phyloP scores from a whole-genome alignment of 1,140 invertebrate species.

The Stenopsyche tienmushanensis region DNA sequence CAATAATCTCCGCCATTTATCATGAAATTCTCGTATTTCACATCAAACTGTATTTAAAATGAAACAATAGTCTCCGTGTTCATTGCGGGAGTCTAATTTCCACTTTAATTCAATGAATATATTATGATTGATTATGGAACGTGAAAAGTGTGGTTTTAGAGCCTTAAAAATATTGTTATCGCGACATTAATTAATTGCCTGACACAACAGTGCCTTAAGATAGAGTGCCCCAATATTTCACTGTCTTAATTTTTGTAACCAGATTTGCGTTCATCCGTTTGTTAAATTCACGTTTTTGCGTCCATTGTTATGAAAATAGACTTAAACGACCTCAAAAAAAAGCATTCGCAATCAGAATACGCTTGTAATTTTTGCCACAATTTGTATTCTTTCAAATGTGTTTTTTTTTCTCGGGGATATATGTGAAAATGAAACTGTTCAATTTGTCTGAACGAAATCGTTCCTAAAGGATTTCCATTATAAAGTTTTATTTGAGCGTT shows the following conservation, averaged over 20 bases:
- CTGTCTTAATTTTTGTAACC: slow-evolving; percentile 30
- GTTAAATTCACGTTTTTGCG: neutral
- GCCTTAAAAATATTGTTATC: slow-evolving; percentile 23
- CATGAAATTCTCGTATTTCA: no score
- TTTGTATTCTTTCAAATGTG: no score
- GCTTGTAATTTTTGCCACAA: no score
- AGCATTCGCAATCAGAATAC: no score
- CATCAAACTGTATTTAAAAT: no score
- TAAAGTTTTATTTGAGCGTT: no score
- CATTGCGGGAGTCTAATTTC: neutral
- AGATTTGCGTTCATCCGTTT: slow-evolving; percentile 27
- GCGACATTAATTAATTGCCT: slow-evolving; percentile 27
- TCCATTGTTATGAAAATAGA: slow-evolving; percentile 15
- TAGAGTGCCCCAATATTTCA: slow-evolving; percentile 25
- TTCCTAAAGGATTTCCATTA: no score
- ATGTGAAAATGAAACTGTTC: no score
- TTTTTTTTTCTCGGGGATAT: no score
- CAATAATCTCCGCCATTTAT: no score
- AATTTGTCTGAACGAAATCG: no score
- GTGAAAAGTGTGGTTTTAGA: neutral
- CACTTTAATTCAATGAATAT: slow-evolving; percentile 26
- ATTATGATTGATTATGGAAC: slow-evolving; percentile 21
- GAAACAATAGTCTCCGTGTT: no score
- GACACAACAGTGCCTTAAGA: slow-evolving; percentile 23
- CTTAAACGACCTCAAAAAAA: slow-evolving; percentile 5